Base-by-base conservation (phyloP, 2,888 invertebrate species). In the Mesorhabditis belari region DNA sequence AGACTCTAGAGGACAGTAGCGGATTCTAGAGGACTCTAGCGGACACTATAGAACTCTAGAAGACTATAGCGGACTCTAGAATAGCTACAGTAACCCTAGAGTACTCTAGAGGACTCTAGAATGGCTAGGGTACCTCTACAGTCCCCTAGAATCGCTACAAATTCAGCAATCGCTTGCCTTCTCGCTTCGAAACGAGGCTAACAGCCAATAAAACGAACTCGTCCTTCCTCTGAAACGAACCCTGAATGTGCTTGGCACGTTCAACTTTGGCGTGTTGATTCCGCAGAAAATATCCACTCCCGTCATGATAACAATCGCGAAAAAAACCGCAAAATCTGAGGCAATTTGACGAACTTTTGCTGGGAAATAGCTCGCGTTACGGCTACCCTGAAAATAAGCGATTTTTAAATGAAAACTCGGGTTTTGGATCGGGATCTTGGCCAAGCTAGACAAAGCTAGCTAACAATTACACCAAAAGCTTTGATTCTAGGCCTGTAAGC, bases 301-400 rank as follows among this genome's bases (percentile, higher is more conserved):
- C 0, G 91, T 89, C 95, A 95, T 95, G 19, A 89, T 86, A 63
- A 92, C 85, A 78, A 98, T 96, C 26, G 95, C 93, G 51, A 95
- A 91, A 73, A 95, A 90, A 1, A 98, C 95, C 26, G 95, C 90
- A 82, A 98, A 98, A 82, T 98, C 96, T 50, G 71, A 73, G 52
- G 72, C 55, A 55, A 77, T 55, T 61, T 76, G 77, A 21, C 77
- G 71, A 23, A 91, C 92, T 85, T 89, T 89, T 9, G 71, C 65
- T 23, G 73, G 73, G 73, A 73, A 73, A 57, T 73, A 73, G 52
- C 73, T 61, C 26, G 29, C 49, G 56, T 61, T 53, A 28, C 53
- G 51, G 26, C 57, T 50, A 26, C 51, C 51, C 58, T 54, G 62
- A 29, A 60, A 26, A 28, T 17, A n/a, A n/a, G n/a, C n/a, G n/a